Evolutionary conservation across 2,113 vertebrate genomes (phyloP).

Genomic region (Ctenodactylus gundi): DNA sequence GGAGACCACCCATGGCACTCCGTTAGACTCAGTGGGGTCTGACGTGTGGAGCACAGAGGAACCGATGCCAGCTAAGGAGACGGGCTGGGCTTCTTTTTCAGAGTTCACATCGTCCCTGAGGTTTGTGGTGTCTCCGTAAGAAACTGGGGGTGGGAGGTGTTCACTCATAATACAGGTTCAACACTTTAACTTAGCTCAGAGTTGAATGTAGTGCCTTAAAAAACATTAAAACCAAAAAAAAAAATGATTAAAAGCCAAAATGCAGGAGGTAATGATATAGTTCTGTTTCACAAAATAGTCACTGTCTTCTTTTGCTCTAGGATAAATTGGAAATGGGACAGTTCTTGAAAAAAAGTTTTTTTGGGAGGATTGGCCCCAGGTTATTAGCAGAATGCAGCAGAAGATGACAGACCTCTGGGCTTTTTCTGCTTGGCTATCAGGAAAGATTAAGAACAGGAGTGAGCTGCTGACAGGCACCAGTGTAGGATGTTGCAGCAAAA

Average conservation of each 20-base stretch:
- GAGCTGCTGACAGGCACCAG: background rate
- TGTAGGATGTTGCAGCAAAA: background rate
- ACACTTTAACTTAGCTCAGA: background rate
- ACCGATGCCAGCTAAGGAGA: constrained; percentile 86
- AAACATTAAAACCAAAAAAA: background rate
- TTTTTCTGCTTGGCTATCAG: background rate
- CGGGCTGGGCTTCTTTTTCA: constrained; percentile 95
- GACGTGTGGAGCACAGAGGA: constrained; percentile 91
- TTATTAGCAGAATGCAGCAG: fast-evolving
- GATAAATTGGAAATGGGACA: background rate
- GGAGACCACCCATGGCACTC: constrained; percentile 91
- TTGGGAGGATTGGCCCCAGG: fast-evolving
- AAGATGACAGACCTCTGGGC: fast-evolving
- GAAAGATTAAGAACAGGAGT: background rate
- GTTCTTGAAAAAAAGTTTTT: too few relatives aligned
- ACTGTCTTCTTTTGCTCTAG: background rate
- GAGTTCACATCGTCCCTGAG: constrained; percentile 90
- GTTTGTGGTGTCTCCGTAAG: background rate
- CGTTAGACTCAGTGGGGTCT: constrained; percentile 85
- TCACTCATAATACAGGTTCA: background rate
- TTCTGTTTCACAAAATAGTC: background rate
- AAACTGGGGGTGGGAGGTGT: fast-evolving
- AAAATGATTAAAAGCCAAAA: background rate
- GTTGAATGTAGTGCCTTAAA: background rate
- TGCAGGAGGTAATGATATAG: background rate